Evolutionary conservation across 2,888 invertebrate genomes (phyloP).

Genomic region (Notocelia uddmanniana): DNA sequence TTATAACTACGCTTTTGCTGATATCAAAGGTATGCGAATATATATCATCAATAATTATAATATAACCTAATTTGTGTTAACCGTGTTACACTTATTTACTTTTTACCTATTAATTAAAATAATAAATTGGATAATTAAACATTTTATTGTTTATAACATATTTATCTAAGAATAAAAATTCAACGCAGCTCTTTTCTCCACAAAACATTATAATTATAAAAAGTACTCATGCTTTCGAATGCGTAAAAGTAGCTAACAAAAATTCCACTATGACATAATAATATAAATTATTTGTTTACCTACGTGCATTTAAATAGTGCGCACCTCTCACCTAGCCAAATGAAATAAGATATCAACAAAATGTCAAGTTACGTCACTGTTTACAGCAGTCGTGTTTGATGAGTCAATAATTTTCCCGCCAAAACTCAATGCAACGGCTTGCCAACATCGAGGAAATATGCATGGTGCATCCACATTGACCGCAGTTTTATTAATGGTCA

Average conservation of each 20-base stretch:
- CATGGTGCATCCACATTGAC: conserved; percentile 33
- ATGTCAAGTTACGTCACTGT: conserved; percentile 39
- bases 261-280: neutral
- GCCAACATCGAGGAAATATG: conserved; percentile 59
- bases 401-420: conserved; percentile 72
- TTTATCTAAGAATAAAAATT: neutral
- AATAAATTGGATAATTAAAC: too few relatives aligned
- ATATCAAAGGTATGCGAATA: conserved; percentile 13
- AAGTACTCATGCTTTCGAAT: neutral
- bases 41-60: neutral
- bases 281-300: neutral
- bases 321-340: conserved; percentile 14
- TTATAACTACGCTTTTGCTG: neutral
- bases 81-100: too few relatives aligned
- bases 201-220: neutral
- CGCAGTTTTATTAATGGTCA: neutral
- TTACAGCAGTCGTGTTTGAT: conserved; percentile 50
- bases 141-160: neutral
- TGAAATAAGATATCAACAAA: conserved; percentile 23
- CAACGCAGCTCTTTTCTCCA: neutral
- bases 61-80: too few relatives aligned
- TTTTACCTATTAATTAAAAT: too few relatives aligned
- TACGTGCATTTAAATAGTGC: neutral
- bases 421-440: conserved; percentile 67
- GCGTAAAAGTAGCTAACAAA: neutral